Conservation (phyloP, 2,113 vertebrate species). For the Megaceryle maxima region DNA sequence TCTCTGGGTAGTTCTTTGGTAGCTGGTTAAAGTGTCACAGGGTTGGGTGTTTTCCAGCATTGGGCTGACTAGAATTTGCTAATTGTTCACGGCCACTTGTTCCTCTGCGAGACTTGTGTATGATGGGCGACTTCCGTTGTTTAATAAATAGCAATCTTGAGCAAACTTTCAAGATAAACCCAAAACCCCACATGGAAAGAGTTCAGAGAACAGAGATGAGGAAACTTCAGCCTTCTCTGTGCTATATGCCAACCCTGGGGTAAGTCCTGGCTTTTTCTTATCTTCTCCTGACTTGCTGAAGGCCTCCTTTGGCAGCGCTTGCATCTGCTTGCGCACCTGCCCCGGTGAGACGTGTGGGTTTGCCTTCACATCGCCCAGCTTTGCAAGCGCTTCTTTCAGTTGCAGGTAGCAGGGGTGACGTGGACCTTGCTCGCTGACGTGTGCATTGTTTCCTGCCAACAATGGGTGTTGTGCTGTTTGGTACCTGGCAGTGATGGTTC, state of each 20-base stretch:
- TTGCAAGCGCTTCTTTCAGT: neutral
- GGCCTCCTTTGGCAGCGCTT: neutral
- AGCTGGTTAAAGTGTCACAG: neutral
- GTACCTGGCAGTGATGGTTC: neutral
- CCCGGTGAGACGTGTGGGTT: neutral
- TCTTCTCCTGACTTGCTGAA: neutral
- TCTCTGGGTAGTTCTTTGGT: neutral
- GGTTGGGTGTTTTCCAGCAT: neutral
- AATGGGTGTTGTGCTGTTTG: accelerated
- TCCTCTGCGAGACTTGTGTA: neutral
- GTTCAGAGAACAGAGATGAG: neutral
- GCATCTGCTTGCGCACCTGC: neutral
- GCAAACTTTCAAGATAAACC: neutral
- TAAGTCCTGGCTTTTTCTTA: neutral
- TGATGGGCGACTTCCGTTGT: neutral
- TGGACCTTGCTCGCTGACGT: neutral
- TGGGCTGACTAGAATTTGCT: neutral
- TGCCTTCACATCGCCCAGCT: neutral
- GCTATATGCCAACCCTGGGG: neutral
- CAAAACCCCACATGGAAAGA: neutral
- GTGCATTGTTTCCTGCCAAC: neutral
- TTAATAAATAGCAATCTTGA: neutral
- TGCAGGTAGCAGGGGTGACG: no score
- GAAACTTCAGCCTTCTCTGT: neutral
- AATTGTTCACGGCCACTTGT: neutral